phyloP scores from a whole-genome alignment of 1,140 invertebrate species.

The Drosophila eugracilis region DNA sequence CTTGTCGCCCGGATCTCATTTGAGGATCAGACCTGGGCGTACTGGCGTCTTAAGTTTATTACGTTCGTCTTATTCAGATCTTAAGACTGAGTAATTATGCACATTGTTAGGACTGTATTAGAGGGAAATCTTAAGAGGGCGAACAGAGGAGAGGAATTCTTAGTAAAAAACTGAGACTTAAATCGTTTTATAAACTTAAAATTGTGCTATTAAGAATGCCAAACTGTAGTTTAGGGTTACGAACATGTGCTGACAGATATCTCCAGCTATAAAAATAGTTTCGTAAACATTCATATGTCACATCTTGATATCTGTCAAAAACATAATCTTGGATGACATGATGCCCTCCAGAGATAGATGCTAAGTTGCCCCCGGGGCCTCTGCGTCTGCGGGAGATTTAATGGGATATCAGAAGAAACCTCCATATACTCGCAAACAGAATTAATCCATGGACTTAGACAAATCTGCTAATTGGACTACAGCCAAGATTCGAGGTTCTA shows the following conservation, averaged over 20 bases:
- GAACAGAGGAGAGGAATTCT: background rate
- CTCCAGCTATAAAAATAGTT: conserved; percentile 22
- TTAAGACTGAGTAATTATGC: conserved; percentile 42
- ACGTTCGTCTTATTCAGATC: conserved; percentile 28
- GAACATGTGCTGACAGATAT: conserved; percentile 13
- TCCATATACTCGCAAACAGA: background rate
- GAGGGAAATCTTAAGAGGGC: too few relatives aligned
- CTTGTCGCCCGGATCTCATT: conserved; percentile 16
- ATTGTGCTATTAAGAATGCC: background rate
- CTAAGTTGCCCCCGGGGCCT: conserved; percentile 3
- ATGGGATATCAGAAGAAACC: background rate
- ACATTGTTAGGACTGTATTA: too few relatives aligned
- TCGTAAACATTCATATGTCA: conserved; percentile 15
- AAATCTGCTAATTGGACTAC: conserved; percentile 6
- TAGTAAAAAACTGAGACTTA: too few relatives aligned
- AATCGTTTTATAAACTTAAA: too few relatives aligned
- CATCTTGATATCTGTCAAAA: conserved; percentile 30
- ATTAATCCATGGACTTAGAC: background rate
- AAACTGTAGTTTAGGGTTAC: conserved; percentile 1
- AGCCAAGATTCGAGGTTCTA: background rate
- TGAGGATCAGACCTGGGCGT: conserved; percentile 54
- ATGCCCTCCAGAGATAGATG: conserved; percentile 10
- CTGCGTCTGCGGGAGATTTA: background rate
- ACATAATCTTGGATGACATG: conserved; percentile 41
- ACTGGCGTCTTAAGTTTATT: conserved; percentile 77